phyloP scores from a whole-genome alignment of 2,797 vertebrate species.

The Ceyx erithaca region DNA sequence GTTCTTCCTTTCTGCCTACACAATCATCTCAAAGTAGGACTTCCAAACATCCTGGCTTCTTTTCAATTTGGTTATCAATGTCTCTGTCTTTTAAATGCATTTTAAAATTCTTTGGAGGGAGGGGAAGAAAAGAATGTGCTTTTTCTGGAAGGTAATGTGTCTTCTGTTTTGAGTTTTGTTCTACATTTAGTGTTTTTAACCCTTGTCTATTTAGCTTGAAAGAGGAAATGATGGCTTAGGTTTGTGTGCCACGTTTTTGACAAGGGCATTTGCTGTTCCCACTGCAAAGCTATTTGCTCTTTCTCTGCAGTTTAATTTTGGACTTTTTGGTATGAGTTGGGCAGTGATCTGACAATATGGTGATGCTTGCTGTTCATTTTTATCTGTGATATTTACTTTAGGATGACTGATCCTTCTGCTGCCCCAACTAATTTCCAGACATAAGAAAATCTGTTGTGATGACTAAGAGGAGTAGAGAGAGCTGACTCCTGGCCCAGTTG shows the following conservation, averaged over 20 bases:
- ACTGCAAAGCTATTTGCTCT: background rate
- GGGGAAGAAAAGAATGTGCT: background rate
- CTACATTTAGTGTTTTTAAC: background rate
- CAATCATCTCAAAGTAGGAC: background rate
- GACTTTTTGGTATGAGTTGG: background rate
- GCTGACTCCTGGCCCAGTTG: background rate
- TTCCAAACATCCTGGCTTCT: background rate
- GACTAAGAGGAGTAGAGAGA: background rate
- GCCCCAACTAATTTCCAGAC: background rate
- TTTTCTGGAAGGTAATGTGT: background rate
- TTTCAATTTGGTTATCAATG: background rate
- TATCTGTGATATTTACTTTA: background rate
- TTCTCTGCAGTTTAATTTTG: background rate
- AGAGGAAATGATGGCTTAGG: background rate
- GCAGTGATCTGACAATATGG: background rate
- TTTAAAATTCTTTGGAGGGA: background rate
- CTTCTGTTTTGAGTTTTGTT: background rate
- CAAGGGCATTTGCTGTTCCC: background rate
- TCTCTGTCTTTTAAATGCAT: background rate
- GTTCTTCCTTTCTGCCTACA: background rate
- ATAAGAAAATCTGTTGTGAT: background rate
- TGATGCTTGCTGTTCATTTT: background rate
- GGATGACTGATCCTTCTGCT: background rate
- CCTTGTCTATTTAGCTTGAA: background rate
- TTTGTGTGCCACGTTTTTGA: background rate